A percentile compares a stretch with the other conserved stretches of the same genome.
Evolutionary conservation across 2,797 vertebrate species (phyloP).

Genomic region (Lepidocolaptes lacrymiger): DNA sequence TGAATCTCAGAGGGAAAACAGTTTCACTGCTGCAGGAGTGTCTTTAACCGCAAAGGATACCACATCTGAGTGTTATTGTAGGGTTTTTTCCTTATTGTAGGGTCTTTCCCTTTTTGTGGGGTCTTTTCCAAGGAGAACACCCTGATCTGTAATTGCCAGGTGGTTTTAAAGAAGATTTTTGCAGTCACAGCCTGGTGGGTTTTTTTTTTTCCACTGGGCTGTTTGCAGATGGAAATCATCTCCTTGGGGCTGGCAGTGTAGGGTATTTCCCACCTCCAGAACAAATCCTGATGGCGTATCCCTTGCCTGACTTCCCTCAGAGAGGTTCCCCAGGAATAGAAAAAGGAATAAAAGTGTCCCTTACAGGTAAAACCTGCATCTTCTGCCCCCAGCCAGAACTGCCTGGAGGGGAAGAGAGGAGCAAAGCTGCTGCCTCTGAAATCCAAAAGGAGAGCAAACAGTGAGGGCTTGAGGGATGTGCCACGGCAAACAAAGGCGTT

Average conservation of each 20-base stretch:
- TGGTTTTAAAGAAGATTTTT: not conserved
- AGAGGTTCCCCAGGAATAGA: not conserved
- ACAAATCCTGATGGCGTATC: not conserved
- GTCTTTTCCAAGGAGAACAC: not conserved
- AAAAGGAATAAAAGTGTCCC: not conserved
- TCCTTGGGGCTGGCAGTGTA: too few species aligned
- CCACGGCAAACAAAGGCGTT: not conserved
- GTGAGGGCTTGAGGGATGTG: not conserved
- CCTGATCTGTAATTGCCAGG: not conserved
- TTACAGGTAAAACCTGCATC: not conserved
- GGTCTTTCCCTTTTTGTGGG: not conserved
- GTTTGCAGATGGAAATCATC: not conserved
- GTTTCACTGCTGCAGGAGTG: fast-evolving
- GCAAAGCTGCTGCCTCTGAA: not conserved
- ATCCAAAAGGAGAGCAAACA: not conserved
- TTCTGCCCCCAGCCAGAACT: not conserved
- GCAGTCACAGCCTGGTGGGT: not conserved
- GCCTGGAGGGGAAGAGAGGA: not conserved
- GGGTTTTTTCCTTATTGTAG: not conserved
- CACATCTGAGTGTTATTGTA: fast-evolving
- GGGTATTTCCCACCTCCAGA: not conserved
- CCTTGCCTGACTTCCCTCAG: not conserved
- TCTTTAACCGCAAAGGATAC: not conserved
- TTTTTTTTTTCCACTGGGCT: not conserved
- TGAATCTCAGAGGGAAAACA: not conserved